A percentile compares a stretch with the other conserved stretches of the same genome.
Evolutionary conservation across 2,797 vertebrate genomes (phyloP).

Genomic region (Merluccius polli): DNA sequence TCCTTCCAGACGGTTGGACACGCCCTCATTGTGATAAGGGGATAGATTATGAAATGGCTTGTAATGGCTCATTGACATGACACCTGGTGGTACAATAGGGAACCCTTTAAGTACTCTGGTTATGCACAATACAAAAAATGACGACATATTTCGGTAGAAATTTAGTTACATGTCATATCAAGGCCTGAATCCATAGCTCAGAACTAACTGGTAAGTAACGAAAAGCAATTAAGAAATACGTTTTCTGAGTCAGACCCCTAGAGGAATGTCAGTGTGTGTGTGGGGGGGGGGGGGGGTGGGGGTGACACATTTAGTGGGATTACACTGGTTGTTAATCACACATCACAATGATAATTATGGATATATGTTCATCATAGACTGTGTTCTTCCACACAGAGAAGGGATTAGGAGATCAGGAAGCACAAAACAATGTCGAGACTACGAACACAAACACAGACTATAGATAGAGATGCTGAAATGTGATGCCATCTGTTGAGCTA

Average conservation of each 20-base stretch:
- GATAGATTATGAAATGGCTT: too few relatives aligned
- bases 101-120: neutral
- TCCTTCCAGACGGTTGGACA: too few relatives aligned
- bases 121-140: neutral
- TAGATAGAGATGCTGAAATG: neutral
- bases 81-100: neutral
- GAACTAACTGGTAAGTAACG: neutral
- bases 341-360: slow-evolving; percentile 13
- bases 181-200: neutral
- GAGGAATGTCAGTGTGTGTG: neutral
- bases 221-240: slow-evolving; percentile 1
- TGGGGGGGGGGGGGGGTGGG: neutral
- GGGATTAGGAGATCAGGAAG: slow-evolving; percentile 7
- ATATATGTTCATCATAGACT: neutral
- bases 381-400: neutral
- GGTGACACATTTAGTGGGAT: slow-evolving; percentile 3
- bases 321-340: slow-evolving; percentile 28
- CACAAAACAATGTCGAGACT: neutral
- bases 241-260: neutral
- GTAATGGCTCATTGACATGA: too few relatives aligned
- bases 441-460: neutral
- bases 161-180: neutral
- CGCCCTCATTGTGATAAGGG: too few relatives aligned
- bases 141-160: neutral
- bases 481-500: neutral